A percentile compares a stretch with the other conserved stretches of the same genome.
Evolutionary conservation across 2,888 invertebrate genomes (phyloP).

Genomic region (Pherbina coryleti): DNA sequence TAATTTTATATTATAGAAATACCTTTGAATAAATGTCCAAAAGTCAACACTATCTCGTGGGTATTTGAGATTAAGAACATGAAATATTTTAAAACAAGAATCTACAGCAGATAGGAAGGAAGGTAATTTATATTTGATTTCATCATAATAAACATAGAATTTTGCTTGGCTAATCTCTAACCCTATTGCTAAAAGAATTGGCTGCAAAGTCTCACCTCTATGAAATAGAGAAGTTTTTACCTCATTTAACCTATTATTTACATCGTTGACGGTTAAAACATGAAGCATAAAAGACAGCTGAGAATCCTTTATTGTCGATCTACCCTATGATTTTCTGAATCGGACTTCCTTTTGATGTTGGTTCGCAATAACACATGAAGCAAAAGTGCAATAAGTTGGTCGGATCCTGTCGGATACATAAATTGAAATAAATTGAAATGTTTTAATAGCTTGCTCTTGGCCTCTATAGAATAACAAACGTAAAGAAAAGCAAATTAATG

Average conservation of each 20-base stretch:
- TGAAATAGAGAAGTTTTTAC: neutral
- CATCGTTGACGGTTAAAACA: neutral
- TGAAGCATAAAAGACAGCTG: neutral
- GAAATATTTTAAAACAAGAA: too few species aligned
- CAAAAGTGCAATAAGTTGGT: neutral
- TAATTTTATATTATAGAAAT: neutral
- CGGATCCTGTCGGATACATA: neutral
- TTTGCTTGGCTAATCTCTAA: neutral
- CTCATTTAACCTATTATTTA: neutral
- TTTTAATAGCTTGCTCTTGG: neutral
- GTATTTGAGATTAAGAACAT: too few species aligned
- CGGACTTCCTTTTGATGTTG: neutral
- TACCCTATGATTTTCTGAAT: neutral
- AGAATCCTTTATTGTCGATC: neutral
- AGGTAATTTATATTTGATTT: too few species aligned
- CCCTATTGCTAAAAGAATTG: neutral
- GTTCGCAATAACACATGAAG: neutral
- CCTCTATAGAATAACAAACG: neutral
- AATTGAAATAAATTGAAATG: neutral
- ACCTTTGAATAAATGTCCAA: neutral
- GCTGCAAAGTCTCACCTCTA: neutral
- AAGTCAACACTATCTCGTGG: neutral
- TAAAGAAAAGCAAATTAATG: neutral
- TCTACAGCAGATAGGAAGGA: too few species aligned
- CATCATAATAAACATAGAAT: neutral